phyloP scores from a whole-genome alignment of 2,888 invertebrate species.

The Blastobasis lacticolella region DNA sequence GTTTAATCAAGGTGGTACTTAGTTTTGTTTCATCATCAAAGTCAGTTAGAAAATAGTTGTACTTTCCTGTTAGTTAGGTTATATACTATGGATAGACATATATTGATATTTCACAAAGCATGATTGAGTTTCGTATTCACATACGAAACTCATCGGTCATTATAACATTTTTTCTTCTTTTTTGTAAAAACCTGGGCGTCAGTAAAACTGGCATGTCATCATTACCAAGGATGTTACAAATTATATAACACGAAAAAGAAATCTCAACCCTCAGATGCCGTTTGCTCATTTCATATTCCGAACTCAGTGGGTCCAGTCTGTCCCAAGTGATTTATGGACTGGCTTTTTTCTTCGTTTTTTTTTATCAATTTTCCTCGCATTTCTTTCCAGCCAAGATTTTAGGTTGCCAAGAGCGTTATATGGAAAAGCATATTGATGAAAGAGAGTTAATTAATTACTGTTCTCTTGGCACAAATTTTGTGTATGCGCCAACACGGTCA shows the following conservation, averaged over 20 bases:
- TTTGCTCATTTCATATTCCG: slow-evolving; percentile 56
- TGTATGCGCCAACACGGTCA: neutral
- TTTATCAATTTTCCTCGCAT: slow-evolving; percentile 19
- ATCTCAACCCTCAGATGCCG: slow-evolving; percentile 52
- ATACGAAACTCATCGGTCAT: too few species aligned
- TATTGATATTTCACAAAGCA: too few species aligned
- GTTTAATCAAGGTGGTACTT: too few species aligned
- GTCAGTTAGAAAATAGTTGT: too few species aligned
- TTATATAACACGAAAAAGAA: slow-evolving; percentile 17
- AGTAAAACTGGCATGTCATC: neutral
- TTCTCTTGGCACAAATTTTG: neutral
- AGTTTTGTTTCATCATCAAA: too few species aligned
- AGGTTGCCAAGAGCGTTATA: neutral
- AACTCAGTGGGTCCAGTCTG: slow-evolving; percentile 49
- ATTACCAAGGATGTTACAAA: neutral
- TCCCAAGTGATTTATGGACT: slow-evolving; percentile 55
- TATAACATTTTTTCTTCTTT: too few species aligned
- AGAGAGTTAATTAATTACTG: slow-evolving; percentile 9
- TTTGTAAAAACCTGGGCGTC: neutral
- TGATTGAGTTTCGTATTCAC: too few species aligned
- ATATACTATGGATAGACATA: too few species aligned
- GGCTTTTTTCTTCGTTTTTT: slow-evolving; percentile 36
- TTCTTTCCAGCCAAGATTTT: slow-evolving; percentile 2
- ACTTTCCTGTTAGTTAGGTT: too few species aligned
- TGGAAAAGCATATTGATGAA: slow-evolving; percentile 9